Percentiles rank a stretch among this genome's conserved stretches.
Conservation (phyloP, 1,140 invertebrate genomes). For the Heliconius hewitsoni region DNA sequence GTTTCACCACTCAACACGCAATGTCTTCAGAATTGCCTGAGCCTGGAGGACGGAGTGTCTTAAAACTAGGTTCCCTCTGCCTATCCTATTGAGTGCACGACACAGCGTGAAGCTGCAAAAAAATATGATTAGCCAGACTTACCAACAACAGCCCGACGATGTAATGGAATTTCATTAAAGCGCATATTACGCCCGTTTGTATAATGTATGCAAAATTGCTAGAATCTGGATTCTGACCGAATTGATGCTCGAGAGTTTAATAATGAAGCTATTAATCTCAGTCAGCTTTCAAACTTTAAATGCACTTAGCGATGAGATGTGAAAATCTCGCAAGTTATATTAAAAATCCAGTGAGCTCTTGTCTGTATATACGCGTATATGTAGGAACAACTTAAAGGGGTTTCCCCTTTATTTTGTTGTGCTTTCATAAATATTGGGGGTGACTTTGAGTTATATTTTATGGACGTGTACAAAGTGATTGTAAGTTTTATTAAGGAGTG, state of each 20-base stretch:
- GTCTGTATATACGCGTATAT: background rate
- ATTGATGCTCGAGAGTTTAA: constrained; percentile 35
- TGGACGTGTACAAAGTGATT: too few species aligned
- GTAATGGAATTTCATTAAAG: constrained; percentile 42
- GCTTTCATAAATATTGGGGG: background rate
- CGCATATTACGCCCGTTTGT: constrained; percentile 38
- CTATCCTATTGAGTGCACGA: too few species aligned
- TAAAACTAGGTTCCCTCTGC: too few species aligned
- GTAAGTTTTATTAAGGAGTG: too few species aligned
- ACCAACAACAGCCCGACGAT: background rate
- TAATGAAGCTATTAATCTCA: constrained; percentile 33
- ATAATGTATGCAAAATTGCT: constrained; percentile 38
- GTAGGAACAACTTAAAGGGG: background rate
- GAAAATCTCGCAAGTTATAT: constrained; percentile 11
- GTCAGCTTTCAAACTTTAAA: constrained; percentile 31
- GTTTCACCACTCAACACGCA: too few species aligned
- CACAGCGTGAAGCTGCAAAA: too few species aligned
- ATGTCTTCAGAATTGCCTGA: too few species aligned
- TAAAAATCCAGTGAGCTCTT: constrained; percentile 1
- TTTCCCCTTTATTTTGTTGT: background rate
- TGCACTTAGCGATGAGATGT: constrained; percentile 22
- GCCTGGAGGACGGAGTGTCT: too few species aligned
- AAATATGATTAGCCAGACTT: too few species aligned
- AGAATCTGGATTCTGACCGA: constrained; percentile 32
- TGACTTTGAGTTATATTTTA: background rate